Conservation (phyloP, 2,797 vertebrate genomes). For the Ciconia nigra region DNA sequence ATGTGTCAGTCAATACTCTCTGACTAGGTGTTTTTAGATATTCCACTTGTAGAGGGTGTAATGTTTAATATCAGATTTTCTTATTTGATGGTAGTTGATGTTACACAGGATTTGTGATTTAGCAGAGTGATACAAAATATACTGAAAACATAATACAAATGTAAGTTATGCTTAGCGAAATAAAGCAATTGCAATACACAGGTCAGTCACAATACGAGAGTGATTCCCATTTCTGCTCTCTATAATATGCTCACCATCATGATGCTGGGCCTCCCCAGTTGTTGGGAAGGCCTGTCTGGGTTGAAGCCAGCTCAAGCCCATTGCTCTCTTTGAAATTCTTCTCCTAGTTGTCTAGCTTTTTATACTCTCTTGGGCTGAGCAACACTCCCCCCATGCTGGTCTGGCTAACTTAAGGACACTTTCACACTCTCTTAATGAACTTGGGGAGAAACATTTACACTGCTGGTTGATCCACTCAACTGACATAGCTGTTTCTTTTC, state of each 20-base stretch:
- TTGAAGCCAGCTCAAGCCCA: not conserved
- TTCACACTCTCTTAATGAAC: not conserved
- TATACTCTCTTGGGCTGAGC: not conserved
- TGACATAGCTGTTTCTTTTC: not conserved
- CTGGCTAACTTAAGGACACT: not conserved
- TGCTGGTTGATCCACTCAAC: not conserved
- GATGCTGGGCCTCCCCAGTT: no score
- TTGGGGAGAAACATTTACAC: not conserved
- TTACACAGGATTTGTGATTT: not conserved
- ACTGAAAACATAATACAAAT: not conserved
- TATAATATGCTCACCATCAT: not conserved
- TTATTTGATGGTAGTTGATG: not conserved
- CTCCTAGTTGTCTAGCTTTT: not conserved
- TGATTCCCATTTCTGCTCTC: not conserved
- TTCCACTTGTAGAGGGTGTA: not conserved
- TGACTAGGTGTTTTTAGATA: not conserved
- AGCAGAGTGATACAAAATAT: not conserved
- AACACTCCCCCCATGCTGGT: rapidly evolving
- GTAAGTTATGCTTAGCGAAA: not conserved
- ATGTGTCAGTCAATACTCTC: not conserved
- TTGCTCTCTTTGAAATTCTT: not conserved
- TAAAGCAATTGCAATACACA: rapidly evolving
- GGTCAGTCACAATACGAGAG: not conserved
- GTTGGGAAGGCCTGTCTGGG: rapidly evolving
- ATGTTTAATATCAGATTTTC: not conserved